Evolutionary conservation across 2,113 vertebrate genomes (phyloP), one percentile per base, ranked within the genome.

Genomic region (Synodontis membranacea): DNA sequence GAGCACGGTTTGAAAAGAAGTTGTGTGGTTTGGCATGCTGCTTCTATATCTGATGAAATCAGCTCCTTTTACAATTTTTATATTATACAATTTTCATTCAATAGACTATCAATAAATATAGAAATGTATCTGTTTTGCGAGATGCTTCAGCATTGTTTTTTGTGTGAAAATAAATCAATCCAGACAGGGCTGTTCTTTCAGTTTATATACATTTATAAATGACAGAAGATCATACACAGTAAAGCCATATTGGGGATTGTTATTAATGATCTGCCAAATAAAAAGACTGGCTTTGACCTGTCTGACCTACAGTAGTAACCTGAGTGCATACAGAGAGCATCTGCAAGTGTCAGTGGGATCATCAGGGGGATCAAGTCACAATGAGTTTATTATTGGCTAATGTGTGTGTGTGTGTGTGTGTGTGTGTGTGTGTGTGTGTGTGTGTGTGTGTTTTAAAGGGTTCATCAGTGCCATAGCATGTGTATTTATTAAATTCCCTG

Each of bases 401-500:
- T 68, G 58, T 86, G 11, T 60, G 82, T 85, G 80, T 80, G 60
- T 64, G 50, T 83, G 74, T 76, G 44, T 66, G 44, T 78, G 83
- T 79, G 83, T 56, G 72, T 80, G 83, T 80, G 60, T 64, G 50
- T 83, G 74, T 76, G 44, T 66, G 44, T 78, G 83, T 79, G 83
- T 56, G 72, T 80, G 83, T 64, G 79, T 62, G 21, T 82, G 64
- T 52, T 46, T 83, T 56, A 37, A 19, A 80, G n/a, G 82, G 78
- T 76, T 89, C 66, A 86, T 64, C 56, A 34, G 82, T 89, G 50
- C 31, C 58, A 46, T 83, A 75, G 68, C 34, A 70, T 89, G 83
- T 75, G 82, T 89, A 85, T 93, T 90, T 92, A 91, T 92, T 92
- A 93, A 92, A 68, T 82, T 75, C 62, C 88, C 78, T 86, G 86